Evolutionary conservation across 2,797 vertebrate species (phyloP), one percentile per base, ranked within the genome.

Genomic region (Arnoldichthys spilopterus): DNA sequence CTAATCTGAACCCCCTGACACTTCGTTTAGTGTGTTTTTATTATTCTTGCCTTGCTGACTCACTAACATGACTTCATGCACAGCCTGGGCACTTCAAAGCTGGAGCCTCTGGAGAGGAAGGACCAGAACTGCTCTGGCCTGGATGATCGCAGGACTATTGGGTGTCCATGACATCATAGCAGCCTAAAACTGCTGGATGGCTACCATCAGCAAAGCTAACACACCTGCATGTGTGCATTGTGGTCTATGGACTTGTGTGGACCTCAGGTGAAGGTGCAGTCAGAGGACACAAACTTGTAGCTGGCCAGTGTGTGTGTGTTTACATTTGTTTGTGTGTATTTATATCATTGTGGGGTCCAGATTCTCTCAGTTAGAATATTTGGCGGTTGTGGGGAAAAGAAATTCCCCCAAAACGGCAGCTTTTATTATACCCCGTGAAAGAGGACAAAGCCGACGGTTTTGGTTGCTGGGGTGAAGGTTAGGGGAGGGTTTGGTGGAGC

Each of bases 121-220:
- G 74, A 59, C 30, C 75, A 11, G 28, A 51, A 76, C 62, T 56
- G 58, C 34, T 54, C 28, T 9, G 45, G n/a, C 32, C 15, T 30
- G 49, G 49, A 61, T 7, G n/a, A 68, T 53, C 63, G 54, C n/a
- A 47, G 73, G 32, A 72, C 80, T 87, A 89, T 94, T 86, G 83
- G 68, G 86, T 92, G 88, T 89, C 88, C 80, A 88, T 92, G 86
- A 92, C 88, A 86, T 93, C 91, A 93, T 87, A 75, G 86, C 37
- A 28, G 62, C 72, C 43, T 22, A 74, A 74, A 66, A 79, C 74
- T 87, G 88, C 68, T 30, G 72, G 81, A 77, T 58, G 88, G 89
- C 86, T 84, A 51, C 88, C 79, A 85, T 93, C 92, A 92, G 91
- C 91, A 92, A 83, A 90, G 87, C 88, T 88, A 79, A 79, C 86